Evolutionary conservation across 2,113 vertebrate species (phyloP).

Genomic region (Calypte anna): DNA sequence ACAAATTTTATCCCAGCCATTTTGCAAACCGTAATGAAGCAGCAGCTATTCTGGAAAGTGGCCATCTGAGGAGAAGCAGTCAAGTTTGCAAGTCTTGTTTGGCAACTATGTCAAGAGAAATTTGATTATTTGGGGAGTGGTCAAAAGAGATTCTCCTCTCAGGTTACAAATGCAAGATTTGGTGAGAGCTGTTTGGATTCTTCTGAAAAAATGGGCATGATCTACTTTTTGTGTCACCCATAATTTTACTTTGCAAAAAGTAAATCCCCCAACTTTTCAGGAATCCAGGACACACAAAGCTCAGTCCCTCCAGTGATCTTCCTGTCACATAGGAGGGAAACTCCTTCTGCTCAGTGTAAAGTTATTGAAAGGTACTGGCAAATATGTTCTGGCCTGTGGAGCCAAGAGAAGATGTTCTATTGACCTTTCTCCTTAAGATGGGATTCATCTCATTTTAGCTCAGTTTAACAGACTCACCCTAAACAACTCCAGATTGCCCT

Average conservation of each 20-base stretch:
- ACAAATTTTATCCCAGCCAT: background rate
- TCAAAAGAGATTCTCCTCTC: background rate
- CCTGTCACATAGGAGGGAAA: background rate
- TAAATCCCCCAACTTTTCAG: background rate
- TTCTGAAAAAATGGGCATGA: background rate
- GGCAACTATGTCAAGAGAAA: background rate
- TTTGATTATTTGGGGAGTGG: rapidly evolving
- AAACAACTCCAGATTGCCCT: background rate
- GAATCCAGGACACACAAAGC: background rate
- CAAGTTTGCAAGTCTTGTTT: background rate
- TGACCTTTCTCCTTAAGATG: background rate
- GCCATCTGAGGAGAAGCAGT: background rate
- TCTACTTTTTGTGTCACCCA: background rate
- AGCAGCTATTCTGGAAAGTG: background rate
- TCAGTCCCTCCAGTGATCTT: background rate
- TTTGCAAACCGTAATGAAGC: background rate
- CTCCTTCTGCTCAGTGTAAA: background rate
- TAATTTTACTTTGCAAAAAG: background rate
- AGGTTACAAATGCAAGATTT: background rate
- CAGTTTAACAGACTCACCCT: background rate
- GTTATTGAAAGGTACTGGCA: background rate
- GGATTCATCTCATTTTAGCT: background rate
- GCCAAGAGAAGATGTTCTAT: background rate
- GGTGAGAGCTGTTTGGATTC: background rate
- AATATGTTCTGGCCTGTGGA: background rate